Base-by-base conservation (phyloP, 2,113 vertebrate genomes). In the Scomber japonicus region DNA sequence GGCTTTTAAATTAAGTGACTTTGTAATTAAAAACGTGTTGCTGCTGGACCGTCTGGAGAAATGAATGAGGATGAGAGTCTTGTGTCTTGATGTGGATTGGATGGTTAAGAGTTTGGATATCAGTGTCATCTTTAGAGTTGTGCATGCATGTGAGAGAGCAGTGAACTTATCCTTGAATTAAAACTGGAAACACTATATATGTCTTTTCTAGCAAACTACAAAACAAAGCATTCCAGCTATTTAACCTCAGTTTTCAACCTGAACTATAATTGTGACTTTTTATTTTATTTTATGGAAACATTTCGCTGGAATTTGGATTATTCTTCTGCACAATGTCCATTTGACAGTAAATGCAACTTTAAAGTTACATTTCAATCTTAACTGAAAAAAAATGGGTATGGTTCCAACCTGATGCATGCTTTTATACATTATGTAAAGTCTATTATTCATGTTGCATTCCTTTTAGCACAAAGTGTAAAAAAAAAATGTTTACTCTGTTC, bases 181-280 rank as follows among this genome's bases (percentile, higher is more conserved):
- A 84, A 88, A 90, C 88, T 91, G 88, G 86, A 93, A 86, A 84
- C 53, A 11, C 8, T 72, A 13, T 5, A 4, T 27, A 4, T 68
- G 62, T 54, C 5, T 56, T 31, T 71, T 40, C 10, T 19, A 17
- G 4, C 31, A 77, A 72, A 31, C 12, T 30, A 40, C 50, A 69
- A 65, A 59, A 48, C 67, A 73, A 40, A 40, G 7, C 46, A 64
- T 86, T 86, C 75, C 78, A 74, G 80, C 69, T 64, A 30, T 27
- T 54, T 64, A 54, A 75, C 44, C 46, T 73, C 74, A 63, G 70
- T 75, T 70, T 61, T 70, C 71, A 71, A 45, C 74, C 60, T 51
- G 51, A 79, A 66, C 65, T 46, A 49, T 14, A 69, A n/a, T 81
- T 53, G 21, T 35, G 51, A 84, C 63, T 46, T 66, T 57, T 11